A percentile compares a stretch with the other conserved stretches of the same genome.
phyloP scores from a whole-genome alignment of 2,888 invertebrate species.

The Acrocera orbiculus region DNA sequence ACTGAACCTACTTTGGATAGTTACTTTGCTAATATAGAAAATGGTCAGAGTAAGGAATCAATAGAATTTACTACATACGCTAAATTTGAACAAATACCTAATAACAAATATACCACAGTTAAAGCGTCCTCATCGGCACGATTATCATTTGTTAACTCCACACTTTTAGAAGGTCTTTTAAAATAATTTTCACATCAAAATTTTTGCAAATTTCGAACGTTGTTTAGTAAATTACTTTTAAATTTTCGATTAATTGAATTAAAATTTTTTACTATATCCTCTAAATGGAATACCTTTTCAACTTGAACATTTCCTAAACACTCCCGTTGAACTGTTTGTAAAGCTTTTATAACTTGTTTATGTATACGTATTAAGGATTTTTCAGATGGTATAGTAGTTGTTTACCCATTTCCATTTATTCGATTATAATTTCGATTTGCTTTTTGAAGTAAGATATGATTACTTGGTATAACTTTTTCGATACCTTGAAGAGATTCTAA shows the following conservation, averaged over 20 bases:
- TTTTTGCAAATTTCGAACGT: no score
- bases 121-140: no score
- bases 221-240: no score
- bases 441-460: constrained; percentile 57
- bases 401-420: constrained; percentile 31
- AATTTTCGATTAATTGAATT: constrained; percentile 39
- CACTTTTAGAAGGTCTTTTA: no score
- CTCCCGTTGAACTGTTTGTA: constrained; percentile 83
- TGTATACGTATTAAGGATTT: constrained; percentile 80
- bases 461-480: constrained; percentile 53
- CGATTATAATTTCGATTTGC: constrained; percentile 41
- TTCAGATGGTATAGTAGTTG: constrained; percentile 53
- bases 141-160: no score
- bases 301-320: constrained; percentile 85
- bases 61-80: no score
- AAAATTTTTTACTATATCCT: constrained; percentile 68
- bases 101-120: no score
- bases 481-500: constrained; percentile 78
- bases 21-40: no score
- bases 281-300: constrained; percentile 59
- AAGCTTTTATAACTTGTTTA: constrained; percentile 76
- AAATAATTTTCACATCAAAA: no score
- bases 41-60: no score
- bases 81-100: no score
- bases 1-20: no score